Evolutionary conservation across 1,140 invertebrate species (phyloP).

Genomic region (Doryteuthis pealeii): DNA sequence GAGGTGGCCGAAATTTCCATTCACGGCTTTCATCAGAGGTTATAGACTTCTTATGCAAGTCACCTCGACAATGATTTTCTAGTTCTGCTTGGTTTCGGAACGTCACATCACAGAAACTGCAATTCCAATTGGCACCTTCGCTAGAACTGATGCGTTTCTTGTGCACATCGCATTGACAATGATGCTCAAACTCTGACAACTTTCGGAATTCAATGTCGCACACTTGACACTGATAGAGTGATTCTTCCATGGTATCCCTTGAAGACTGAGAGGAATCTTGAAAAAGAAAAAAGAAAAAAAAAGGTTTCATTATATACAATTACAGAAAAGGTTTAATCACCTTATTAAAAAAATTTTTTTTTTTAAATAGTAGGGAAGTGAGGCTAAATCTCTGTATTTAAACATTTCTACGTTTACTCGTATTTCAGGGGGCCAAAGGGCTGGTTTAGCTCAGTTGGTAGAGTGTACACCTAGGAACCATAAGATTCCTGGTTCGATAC

Average conservation of each 20-base stretch:
- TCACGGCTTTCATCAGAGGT: slow-evolving; percentile 73
- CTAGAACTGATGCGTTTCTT: background rate
- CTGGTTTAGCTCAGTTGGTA: too few species aligned
- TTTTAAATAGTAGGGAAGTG: too few species aligned
- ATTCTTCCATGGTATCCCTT: background rate
- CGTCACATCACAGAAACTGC: slow-evolving; percentile 69
- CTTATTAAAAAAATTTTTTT: too few species aligned
- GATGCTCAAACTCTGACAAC: background rate
- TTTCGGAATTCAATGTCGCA: background rate
- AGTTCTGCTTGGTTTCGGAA: slow-evolving; percentile 67
- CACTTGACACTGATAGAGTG: background rate
- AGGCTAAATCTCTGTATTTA: too few species aligned
- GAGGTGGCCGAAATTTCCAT: slow-evolving; percentile 73
- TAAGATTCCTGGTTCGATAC: too few species aligned
- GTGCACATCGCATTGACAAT: slow-evolving; percentile 8
- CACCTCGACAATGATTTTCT: slow-evolving; percentile 68
- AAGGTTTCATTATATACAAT: too few species aligned
- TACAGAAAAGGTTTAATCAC: too few species aligned
- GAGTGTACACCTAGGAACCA: too few species aligned
- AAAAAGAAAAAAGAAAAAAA: background rate
- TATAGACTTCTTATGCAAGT: slow-evolving; percentile 70
- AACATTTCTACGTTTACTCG: too few species aligned
- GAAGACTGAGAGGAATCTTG: background rate
- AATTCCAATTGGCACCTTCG: slow-evolving; percentile 33
- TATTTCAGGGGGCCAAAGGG: too few species aligned